Conservation (phyloP, 2,797 vertebrate genomes). For the Smutsia temminckii region DNA sequence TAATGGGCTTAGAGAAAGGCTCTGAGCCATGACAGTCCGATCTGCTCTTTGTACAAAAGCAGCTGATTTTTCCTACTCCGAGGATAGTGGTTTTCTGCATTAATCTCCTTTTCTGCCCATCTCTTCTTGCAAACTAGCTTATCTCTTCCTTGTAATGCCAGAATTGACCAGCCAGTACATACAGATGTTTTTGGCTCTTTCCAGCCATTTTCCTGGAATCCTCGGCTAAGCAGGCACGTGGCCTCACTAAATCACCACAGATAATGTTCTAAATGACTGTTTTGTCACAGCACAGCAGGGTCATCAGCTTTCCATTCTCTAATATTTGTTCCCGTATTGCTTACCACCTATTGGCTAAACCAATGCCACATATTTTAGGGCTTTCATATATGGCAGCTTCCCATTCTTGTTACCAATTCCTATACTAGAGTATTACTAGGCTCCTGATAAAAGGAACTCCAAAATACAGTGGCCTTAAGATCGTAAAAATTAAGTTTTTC, state of each 20-base stretch:
- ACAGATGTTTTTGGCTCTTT: neutral
- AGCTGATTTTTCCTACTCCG: neutral
- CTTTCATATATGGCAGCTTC: neutral
- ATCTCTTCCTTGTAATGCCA: slow-evolving; percentile 2
- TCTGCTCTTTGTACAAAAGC: neutral
- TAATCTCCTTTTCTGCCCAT: neutral
- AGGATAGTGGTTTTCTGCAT: neutral
- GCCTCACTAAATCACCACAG: neutral
- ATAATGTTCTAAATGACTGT: neutral
- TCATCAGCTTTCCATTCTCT: neutral
- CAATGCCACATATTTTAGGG: neutral
- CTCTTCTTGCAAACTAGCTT: neutral
- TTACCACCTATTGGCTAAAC: neutral
- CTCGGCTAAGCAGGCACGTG: neutral
- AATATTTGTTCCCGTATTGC: neutral
- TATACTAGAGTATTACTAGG: neutral
- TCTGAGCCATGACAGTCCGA: neutral
- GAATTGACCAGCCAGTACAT: neutral
- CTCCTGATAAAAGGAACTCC: neutral
- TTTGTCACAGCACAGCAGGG: neutral
- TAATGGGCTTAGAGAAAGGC: neutral
- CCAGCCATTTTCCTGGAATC: slow-evolving; percentile 12
- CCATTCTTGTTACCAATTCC: neutral
- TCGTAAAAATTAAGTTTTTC: neutral
- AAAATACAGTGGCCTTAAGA: neutral